Percentiles rank a stretch among this genome's conserved stretches.
phyloP scores from a whole-genome alignment of 2,888 invertebrate genomes.

The Macrosiphum euphorbiae region DNA sequence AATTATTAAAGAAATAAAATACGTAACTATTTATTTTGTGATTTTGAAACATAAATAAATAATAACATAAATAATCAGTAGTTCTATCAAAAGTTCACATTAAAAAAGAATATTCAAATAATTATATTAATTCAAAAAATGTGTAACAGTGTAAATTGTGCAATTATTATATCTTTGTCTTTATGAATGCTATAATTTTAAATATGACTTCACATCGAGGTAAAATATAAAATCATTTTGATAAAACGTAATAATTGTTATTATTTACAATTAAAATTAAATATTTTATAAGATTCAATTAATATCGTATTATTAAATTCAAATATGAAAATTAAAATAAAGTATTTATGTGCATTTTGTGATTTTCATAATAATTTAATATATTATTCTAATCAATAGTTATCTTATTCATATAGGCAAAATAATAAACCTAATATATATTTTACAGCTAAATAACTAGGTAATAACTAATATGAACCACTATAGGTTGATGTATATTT shows the following conservation, averaged over 20 bases:
- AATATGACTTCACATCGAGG: not conserved
- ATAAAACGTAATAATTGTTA: not conserved
- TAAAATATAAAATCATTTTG: not conserved
- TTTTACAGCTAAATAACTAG: not conserved
- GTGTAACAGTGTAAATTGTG: too few species aligned
- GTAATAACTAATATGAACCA: not conserved
- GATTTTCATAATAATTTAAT: not conserved
- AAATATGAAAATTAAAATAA: not conserved
- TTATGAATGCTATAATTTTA: not conserved
- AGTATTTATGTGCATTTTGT: not conserved
- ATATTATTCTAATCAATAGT: not conserved
- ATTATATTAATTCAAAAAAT: too few species aligned
- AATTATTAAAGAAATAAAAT: not conserved
- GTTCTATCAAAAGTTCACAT: not conserved
- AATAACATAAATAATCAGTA: not conserved
- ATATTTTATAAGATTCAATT: not conserved
- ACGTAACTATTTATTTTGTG: not conserved
- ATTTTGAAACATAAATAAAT: not conserved
- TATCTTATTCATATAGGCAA: not conserved
- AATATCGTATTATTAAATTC: not conserved
- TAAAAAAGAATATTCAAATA: too few species aligned
- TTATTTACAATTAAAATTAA: not conserved
- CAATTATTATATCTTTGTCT: not conserved
- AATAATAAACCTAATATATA: not conserved
- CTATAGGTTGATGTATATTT: not conserved